phyloP scores from a whole-genome alignment of 2,113 vertebrate genomes.

The Aspiorhynchus laticeps region DNA sequence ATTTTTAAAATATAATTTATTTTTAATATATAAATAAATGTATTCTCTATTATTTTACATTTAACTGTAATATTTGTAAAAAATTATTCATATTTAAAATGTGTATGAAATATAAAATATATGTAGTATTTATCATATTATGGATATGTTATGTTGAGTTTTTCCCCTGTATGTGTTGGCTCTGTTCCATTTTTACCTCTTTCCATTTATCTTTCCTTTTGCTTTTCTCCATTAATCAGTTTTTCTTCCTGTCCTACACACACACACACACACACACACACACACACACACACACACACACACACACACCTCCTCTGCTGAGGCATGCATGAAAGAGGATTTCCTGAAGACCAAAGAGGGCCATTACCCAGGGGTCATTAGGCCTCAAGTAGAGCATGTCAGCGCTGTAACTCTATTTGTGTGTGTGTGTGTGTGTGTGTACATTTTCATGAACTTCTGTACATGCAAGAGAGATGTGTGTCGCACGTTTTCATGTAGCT shows the following conservation, averaged over 20 bases:
- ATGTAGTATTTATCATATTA: neutral
- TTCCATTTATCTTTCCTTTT: slow-evolving; percentile 17
- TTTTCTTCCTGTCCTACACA: slow-evolving; percentile 56
- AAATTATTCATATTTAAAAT: slow-evolving; percentile 54
- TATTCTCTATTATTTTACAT: neutral
- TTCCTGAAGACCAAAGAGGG: slow-evolving; percentile 76
- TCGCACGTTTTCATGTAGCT: neutral
- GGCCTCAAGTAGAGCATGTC: slow-evolving; percentile 78
- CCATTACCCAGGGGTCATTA: slow-evolving; percentile 81
- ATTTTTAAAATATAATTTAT: too few relatives aligned
- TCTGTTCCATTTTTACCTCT: slow-evolving; percentile 7
- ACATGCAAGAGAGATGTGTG: slow-evolving; percentile 1
- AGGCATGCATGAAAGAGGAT: slow-evolving; percentile 76
- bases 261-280: slow-evolving; percentile 61
- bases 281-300: slow-evolving; percentile 70
- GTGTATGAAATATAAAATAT: neutral
- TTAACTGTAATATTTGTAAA: slow-evolving; percentile 56
- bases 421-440: slow-evolving; percentile 7
- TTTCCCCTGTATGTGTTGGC: neutral
- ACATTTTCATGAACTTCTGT: slow-evolving; percentile 11
- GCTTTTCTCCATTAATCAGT: slow-evolving; percentile 41
- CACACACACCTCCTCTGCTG: slow-evolving; percentile 71
- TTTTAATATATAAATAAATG: neutral
- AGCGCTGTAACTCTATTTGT: slow-evolving; percentile 70
- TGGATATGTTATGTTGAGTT: neutral